phyloP scores from a whole-genome alignment of 2,888 invertebrate species.

The Yponomeuta cagnagella region DNA sequence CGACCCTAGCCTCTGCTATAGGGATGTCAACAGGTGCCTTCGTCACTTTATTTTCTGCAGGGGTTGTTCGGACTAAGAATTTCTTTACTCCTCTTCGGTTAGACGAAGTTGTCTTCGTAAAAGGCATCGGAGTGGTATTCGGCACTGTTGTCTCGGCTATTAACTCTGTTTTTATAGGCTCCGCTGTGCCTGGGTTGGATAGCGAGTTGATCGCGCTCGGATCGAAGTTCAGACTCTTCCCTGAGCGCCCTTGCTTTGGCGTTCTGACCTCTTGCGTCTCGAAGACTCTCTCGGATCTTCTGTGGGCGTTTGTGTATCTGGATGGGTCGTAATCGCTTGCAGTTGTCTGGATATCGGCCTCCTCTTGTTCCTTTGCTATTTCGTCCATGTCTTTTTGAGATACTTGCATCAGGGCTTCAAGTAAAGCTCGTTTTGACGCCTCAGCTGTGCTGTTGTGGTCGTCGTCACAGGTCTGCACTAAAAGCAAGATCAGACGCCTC shows the following conservation, averaged over 20 bases:
- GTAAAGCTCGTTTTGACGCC: constrained; percentile 79
- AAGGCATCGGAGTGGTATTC: constrained; percentile 36
- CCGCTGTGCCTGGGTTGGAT: constrained; percentile 51
- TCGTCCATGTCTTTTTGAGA: constrained; percentile 74
- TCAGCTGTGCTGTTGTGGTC: constrained; percentile 82
- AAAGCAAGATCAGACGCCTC: constrained; percentile 81
- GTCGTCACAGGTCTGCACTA: constrained; percentile 87
- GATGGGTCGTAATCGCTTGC: constrained; percentile 35
- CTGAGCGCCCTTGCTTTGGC: constrained; percentile 40
- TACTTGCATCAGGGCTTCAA: constrained; percentile 81
- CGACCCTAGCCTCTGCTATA: constrained; percentile 57
- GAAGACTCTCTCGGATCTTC: constrained; percentile 38
- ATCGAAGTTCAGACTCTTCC: constrained; percentile 52
- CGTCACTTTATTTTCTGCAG: constrained; percentile 36
- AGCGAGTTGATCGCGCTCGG: constrained; percentile 57
- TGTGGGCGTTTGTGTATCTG: constrained; percentile 37
- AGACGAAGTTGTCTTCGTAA: constrained; percentile 37
- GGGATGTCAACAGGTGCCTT: constrained; percentile 48
- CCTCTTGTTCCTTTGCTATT: constrained; percentile 57
- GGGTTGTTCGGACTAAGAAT: constrained; percentile 44
- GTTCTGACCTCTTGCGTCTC: constrained; percentile 36
- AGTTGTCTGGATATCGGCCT: constrained; percentile 37
- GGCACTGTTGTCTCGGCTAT: constrained; percentile 42
- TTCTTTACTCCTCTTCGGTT: constrained; percentile 57
- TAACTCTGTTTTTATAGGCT: constrained; percentile 37